These are phyloP conservation scores for Anolis apletophallus DNA, from an alignment of 2,797 vertebrate genomes.

Conservation along the genomic window DNA sequence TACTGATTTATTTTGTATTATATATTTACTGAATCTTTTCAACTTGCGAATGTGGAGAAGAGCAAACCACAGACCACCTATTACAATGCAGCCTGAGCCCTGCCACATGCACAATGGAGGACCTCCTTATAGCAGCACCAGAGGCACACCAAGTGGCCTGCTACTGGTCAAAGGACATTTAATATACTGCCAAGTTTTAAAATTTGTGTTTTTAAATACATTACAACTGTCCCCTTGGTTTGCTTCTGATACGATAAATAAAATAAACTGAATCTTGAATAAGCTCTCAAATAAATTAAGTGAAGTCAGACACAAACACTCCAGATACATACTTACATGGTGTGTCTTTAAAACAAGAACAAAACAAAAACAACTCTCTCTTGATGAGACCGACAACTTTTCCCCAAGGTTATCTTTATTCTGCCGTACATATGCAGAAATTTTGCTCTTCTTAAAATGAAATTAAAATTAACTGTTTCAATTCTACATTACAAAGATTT, in stretches of 20 bases:
- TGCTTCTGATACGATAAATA: no score
- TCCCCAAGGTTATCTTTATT: neutral
- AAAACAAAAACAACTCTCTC: neutral
- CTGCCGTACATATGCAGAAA: neutral
- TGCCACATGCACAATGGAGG: no score
- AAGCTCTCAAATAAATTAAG: neutral
- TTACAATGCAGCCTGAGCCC: no score
- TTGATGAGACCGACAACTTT: neutral
- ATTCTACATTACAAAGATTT: neutral
- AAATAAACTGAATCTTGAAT: neutral
- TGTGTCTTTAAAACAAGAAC: no score
- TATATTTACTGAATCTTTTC: neutral
- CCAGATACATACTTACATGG: neutral
- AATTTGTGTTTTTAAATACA: no score
- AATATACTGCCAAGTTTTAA: no score
- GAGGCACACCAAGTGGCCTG: no score
- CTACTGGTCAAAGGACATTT: no score
- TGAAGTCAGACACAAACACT: neutral
- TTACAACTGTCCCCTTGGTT: no score
- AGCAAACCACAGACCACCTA: no score
- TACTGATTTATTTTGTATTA: neutral
- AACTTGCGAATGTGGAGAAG: no score
- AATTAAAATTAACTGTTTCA: neutral
- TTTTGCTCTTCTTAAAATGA: neutral
- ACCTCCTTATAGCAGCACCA: no score